Percentiles rank a stretch among this genome's conserved stretches.
Conservation (phyloP, 2,113 vertebrate species). For the Labeo rohita region DNA sequence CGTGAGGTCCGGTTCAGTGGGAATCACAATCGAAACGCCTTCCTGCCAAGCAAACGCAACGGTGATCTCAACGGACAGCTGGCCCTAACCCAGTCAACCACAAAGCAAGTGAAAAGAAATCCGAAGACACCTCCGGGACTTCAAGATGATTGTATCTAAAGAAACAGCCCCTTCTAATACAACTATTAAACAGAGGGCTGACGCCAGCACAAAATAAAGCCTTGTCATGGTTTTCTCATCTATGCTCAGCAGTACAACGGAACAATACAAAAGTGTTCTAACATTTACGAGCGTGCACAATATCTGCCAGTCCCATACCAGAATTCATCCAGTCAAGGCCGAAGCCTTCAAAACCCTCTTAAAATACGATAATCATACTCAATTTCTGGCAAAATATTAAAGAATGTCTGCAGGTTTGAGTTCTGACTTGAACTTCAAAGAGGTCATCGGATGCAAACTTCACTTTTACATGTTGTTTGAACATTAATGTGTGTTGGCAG, state of each 20-base stretch:
- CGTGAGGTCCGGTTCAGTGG: background rate
- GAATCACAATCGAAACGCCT: background rate
- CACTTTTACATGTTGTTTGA: too few relatives aligned
- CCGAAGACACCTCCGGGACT: slow-evolving; percentile 4
- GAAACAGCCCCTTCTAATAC: slow-evolving; percentile 18
- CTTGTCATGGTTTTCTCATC: slow-evolving; percentile 53
- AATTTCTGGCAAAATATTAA: slow-evolving; percentile 8
- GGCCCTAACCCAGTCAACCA: slow-evolving; percentile 28
- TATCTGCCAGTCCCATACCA: slow-evolving; percentile 25
- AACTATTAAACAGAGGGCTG: slow-evolving; percentile 34
- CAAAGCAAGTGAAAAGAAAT: slow-evolving; percentile 12
- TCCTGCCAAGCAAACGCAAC: background rate
- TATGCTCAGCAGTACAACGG: slow-evolving; percentile 16
- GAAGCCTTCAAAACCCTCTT: background rate
- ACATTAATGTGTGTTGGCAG: too few relatives aligned
- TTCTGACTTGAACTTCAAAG: background rate
- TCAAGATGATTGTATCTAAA: slow-evolving; percentile 38
- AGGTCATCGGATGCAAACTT: too few relatives aligned
- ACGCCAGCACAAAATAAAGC: slow-evolving; percentile 45
- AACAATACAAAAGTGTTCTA: slow-evolving; percentile 56
- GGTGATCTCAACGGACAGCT: slow-evolving; percentile 26
- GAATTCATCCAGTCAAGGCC: slow-evolving; percentile 37
- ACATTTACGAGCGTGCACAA: slow-evolving; percentile 44
- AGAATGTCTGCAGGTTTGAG: background rate
- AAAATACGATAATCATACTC: slow-evolving; percentile 7